Evolutionary conservation across 2,888 invertebrate species (phyloP).

Genomic region (Mycalesis mineus): DNA sequence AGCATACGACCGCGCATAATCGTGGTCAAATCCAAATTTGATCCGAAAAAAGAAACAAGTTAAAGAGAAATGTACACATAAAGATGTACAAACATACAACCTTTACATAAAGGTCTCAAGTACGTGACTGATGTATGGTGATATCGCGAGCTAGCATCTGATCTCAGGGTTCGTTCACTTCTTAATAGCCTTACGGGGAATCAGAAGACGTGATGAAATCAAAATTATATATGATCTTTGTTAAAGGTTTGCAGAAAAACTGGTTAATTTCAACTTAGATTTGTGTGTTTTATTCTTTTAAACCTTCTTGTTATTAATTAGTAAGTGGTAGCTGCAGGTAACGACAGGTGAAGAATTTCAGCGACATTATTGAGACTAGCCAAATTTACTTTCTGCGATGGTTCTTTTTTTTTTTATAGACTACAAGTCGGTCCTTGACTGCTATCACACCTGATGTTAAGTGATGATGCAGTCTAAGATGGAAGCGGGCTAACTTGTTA

Average conservation of each 20-base stretch:
- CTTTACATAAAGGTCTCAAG: constrained; percentile 14
- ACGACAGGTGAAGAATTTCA: no score
- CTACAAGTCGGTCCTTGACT: no score
- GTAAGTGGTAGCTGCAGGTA: neutral
- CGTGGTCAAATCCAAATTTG: neutral
- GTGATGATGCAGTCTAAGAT: no score
- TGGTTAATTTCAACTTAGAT: neutral
- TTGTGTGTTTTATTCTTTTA: neutral
- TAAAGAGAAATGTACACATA: constrained; percentile 2
- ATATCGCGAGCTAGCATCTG: constrained; percentile 17
- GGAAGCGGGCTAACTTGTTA: no score
- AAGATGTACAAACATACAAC: constrained; percentile 2
- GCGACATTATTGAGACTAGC: no score
- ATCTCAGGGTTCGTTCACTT: constrained; percentile 12
- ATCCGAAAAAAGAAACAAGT: neutral
- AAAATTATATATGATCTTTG: constrained; percentile 14
- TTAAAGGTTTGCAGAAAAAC: constrained; percentile 16
- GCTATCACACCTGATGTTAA: no score
- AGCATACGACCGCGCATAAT: no score
- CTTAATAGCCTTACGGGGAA: constrained; percentile 18
- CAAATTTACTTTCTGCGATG: no score
- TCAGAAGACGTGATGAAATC: constrained; percentile 15
- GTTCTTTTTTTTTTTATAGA: no score
- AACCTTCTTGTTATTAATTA: no score
- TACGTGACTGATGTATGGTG: constrained; percentile 21